Evolutionary conservation across 2,888 invertebrate species (phyloP), one percentile per base, ranked within the genome.

Genomic region (Pogonocherus hispidulus): DNA sequence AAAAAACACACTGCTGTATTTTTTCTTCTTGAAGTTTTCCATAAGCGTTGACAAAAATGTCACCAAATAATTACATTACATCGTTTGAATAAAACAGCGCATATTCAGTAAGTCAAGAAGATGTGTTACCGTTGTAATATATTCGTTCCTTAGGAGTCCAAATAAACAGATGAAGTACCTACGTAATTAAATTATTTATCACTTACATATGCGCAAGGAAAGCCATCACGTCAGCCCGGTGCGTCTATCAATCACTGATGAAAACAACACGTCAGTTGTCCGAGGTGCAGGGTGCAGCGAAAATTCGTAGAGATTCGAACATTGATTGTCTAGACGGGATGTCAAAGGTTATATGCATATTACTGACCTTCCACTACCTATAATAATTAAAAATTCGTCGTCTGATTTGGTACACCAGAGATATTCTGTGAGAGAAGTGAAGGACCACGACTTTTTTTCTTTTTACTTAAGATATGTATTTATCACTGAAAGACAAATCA

Each of bases 311-410:
- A 62, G 51, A 32, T 51, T 75, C 68, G 62, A 71, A 69, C 70
- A 74, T 72, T 76, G 64, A 75, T 76, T 71, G 78, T 78, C 78
- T 78, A 78, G 78, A 78, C 78, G 70, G 59, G 69, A 54, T 76
- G 76, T 76, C 78, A 78, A 72, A 77, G 76, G 70, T 73, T 67
- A 73, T 69, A 64, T 73, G 72, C 70, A 70, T 73, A 67, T 70
- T 71, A 72, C 76, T 76, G 74, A 75, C 76, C 76, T 62, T 76
- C 75, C 67, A 44, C 67, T 62, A 65, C n/a, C n/a, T n/a, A n/a
- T n/a, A n/a, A n/a, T 64, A 67, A 69, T 64, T 66, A 68, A 69
- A 67, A 62, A 66, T 56, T 18, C 37, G 3, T 23, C 46, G 3
- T 1, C 19, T 47, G 16, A 65, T 20, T 63, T 63, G 64, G 47